Percentiles rank a stretch among this genome's conserved stretches.
phyloP scores from a whole-genome alignment of 1,140 invertebrate species.

The Lasioglossum albipes region DNA sequence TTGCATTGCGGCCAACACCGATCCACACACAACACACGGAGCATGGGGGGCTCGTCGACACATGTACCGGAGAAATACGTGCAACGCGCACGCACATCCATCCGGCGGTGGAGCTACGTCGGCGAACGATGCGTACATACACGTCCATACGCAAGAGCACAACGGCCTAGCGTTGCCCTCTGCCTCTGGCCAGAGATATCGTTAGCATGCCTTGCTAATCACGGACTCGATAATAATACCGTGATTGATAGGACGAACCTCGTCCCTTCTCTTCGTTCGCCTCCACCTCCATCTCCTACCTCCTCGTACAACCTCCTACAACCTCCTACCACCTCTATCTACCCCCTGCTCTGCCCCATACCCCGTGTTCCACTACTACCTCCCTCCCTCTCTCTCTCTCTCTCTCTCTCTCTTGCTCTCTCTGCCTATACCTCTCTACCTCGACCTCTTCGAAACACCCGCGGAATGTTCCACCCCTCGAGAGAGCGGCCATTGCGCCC shows the following conservation, averaged over 20 bases:
- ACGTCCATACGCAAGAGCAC: slow-evolving; percentile 57
- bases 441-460: slow-evolving; percentile 41
- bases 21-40: slow-evolving; percentile 47
- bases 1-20: slow-evolving; percentile 69
- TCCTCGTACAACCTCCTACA: slow-evolving; percentile 60
- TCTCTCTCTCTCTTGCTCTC: background rate
- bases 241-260: slow-evolving; percentile 80
- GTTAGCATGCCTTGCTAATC: slow-evolving; percentile 81
- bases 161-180: slow-evolving; percentile 66
- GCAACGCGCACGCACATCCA: slow-evolving; percentile 47
- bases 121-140: slow-evolving; percentile 50
- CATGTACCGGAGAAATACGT: slow-evolving; percentile 30
- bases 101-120: slow-evolving; percentile 45
- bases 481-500: slow-evolving; percentile 58
- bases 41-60: slow-evolving; percentile 14
- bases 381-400: background rate
- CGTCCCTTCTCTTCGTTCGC: slow-evolving; percentile 58
- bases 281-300: slow-evolving; percentile 52
- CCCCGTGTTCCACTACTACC: slow-evolving; percentile 7
- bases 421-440: background rate
- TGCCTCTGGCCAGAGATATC: slow-evolving; percentile 78
- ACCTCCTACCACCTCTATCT: slow-evolving; percentile 27
- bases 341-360: background rate
- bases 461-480: slow-evolving; percentile 63
- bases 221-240: slow-evolving; percentile 80